Conservation (phyloP, 2,888 invertebrate species). For the Microdon myrmicae region DNA sequence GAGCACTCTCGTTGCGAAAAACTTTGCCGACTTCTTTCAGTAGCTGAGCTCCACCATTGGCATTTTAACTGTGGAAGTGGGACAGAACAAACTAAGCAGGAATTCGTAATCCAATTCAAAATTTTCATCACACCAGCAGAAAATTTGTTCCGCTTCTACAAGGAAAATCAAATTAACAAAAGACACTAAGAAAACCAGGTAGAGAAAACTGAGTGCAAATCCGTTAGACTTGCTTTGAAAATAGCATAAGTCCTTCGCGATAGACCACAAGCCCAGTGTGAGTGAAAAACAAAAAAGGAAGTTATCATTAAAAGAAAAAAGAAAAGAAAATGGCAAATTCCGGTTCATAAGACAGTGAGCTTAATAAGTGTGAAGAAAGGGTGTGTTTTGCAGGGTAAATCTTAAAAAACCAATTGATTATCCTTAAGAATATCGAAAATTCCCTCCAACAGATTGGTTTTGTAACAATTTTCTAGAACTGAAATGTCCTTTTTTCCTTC, state of each 20-base stretch:
- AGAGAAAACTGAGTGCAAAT: neutral
- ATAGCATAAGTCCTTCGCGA: slow-evolving; percentile 35
- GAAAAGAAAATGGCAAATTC: slow-evolving; percentile 50
- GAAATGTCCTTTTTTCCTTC: slow-evolving; percentile 23
- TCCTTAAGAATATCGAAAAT: slow-evolving; percentile 28
- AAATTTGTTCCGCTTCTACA: slow-evolving; percentile 42
- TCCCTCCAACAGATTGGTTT: slow-evolving; percentile 36
- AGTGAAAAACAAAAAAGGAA: slow-evolving; percentile 52
- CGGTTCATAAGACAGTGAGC: slow-evolving; percentile 51
- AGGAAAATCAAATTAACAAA: neutral
- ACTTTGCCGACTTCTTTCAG: slow-evolving; percentile 56
- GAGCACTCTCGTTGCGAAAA: slow-evolving; percentile 52
- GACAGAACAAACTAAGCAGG: slow-evolving; percentile 53
- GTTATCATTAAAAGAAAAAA: slow-evolving; percentile 13
- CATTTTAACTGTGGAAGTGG: slow-evolving; percentile 67
- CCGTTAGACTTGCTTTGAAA: slow-evolving; percentile 2
- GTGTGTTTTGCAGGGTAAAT: slow-evolving; percentile 38
- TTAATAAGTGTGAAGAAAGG: slow-evolving; percentile 7
- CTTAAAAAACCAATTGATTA: slow-evolving; percentile 11
- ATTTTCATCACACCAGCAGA: slow-evolving; percentile 1
- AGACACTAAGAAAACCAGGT: slow-evolving; percentile 16
- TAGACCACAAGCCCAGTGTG: slow-evolving; percentile 55
- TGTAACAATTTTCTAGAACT: slow-evolving; percentile 43
- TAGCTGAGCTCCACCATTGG: slow-evolving; percentile 64
- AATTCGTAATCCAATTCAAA: slow-evolving; percentile 19